phyloP scores from a whole-genome alignment of 2,113 vertebrate species.

The Phyllostomus hastatus region DNA sequence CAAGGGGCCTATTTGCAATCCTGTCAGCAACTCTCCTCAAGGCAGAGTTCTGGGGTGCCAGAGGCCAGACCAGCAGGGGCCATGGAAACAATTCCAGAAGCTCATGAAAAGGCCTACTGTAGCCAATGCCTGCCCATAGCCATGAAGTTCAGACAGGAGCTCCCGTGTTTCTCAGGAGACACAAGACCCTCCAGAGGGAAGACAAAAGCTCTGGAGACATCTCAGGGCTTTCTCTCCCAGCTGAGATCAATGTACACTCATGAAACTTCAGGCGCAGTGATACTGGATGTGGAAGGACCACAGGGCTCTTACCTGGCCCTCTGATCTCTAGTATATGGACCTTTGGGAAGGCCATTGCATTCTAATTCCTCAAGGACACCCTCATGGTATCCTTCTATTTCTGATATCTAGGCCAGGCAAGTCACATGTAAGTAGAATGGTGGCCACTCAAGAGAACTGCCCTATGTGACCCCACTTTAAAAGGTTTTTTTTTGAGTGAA shows the following conservation, averaged over 20 bases:
- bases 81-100: neutral
- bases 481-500: neutral
- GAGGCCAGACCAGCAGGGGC: neutral
- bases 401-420: neutral
- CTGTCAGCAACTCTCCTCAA: neutral
- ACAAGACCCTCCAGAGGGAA: neutral
- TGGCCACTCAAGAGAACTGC: neutral
- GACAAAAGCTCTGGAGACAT: neutral
- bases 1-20: neutral
- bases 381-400: neutral
- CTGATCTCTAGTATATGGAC: no score
- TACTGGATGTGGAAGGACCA: no score
- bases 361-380: neutral
- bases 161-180: neutral
- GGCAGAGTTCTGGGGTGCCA: neutral
- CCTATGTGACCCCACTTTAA: neutral
- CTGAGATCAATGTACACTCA: neutral
- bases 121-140: neutral
- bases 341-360: neutral
- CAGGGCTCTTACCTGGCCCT: neutral
- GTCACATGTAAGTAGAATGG: neutral
- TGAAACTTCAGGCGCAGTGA: neutral
- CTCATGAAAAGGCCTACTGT: neutral
- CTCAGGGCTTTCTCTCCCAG: neutral
- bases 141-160: neutral